A percentile compares a stretch with the other conserved stretches of the same genome.
Evolutionary conservation across 2,888 invertebrate genomes (phyloP).

Genomic region (Eupelmus urozonus): DNA sequence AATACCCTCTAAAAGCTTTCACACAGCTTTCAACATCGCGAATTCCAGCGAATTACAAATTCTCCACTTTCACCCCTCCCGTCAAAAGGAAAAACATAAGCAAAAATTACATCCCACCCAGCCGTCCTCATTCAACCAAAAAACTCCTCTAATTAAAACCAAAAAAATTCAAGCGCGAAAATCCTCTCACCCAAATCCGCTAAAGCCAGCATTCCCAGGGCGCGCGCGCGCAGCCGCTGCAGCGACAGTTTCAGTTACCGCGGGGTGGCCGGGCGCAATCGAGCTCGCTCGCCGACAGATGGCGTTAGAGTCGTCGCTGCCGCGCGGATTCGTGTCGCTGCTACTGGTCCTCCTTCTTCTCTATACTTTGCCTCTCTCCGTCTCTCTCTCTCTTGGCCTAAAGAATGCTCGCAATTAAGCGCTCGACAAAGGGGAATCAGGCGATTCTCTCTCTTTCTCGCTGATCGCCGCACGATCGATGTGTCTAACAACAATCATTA

Average conservation of each 20-base stretch:
- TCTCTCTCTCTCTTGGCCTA: no score
- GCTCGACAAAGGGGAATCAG: constrained; percentile 24
- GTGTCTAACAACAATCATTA: constrained; percentile 50
- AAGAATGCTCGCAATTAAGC: constrained; percentile 44
- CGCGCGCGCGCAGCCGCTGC: neutral
- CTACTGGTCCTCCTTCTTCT: no score
- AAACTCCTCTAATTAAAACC: no score
- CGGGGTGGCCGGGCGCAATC: neutral
- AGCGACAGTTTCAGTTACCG: neutral
- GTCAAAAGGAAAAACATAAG: no score
- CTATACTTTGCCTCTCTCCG: no score
- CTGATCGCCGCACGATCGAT: neutral
- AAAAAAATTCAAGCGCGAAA: no score
- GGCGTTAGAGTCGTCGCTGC: constrained; percentile 31
- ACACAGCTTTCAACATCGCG: neutral
- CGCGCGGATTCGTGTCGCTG: neutral
- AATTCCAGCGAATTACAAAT: neutral
- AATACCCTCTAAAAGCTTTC: neutral
- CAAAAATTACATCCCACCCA: no score
- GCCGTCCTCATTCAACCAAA: no score
- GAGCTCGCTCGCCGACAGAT: constrained; percentile 10
- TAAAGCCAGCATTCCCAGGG: constrained; percentile 1
- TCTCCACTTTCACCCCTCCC: no score
- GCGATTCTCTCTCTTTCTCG: constrained; percentile 21
- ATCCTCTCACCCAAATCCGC: no score